Base-by-base conservation (phyloP, 2,888 invertebrate genomes). In the Mamestra brassicae region DNA sequence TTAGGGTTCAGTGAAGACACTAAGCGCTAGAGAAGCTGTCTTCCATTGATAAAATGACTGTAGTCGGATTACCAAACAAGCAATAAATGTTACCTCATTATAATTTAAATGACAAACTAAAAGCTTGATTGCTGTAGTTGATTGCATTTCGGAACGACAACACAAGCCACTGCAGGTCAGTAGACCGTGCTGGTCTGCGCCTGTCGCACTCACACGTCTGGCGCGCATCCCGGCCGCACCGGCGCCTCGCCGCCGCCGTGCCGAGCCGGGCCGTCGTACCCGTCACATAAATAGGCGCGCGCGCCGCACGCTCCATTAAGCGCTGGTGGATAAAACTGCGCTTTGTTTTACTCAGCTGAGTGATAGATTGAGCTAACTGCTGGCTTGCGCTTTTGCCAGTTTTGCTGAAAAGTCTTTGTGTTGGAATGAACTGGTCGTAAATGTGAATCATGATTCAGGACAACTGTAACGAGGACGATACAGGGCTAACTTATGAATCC, bases 291-390 rank as follows among this genome's bases (percentile, higher is more conserved):
- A 74, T 13, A 64, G 64, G 64, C 68, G 68, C 68, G 38, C 15
- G 63, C 64, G 50, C 64, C 36, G 55, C 55, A 55, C 61, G 69
- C 60, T 61, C 64, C 36, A 69, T 69, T 58, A 70, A 52, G 17
- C 13, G 47, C 38, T 7, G 36, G 38, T 11, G 17, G 38, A 65
- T 55, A 52, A 17, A 60, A 58, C 58, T 42, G 4, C n/a, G 17
- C 38, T 68, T 60, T 55, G 36, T 64, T 68, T 60, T 26, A n/a
- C 17, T 42, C 5, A 15, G 47, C 11, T 6, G 8, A 34, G 50
- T 26, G 54, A 70, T 65, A 13, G 17, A 45, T 36, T 36, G 52
- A 17, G 34, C 13, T 58, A 36, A 58, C 55, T 42, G 57, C 15
- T n/a, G 42, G 15, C n/a, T 17, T 34, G 15, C 17, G 15, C 45